These are phyloP conservation scores for Cygnus buccinator DNA, from an alignment of 2,113 vertebrate species.

Conservation along the genomic window DNA sequence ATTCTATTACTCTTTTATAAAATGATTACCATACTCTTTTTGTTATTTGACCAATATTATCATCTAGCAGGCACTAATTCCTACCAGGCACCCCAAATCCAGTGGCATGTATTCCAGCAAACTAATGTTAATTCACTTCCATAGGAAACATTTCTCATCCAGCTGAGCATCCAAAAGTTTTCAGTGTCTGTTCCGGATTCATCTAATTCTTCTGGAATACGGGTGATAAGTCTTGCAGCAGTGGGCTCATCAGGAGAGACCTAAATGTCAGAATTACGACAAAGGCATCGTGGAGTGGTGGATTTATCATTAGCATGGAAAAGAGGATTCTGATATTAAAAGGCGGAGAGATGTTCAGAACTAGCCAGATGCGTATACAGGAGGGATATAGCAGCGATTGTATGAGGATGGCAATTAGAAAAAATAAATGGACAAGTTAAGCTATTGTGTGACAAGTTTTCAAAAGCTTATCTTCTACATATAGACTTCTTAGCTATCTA, in stretches of 20 bases:
- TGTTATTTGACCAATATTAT: background rate
- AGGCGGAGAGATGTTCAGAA: background rate
- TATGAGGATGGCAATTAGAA: accelerated
- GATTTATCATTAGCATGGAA: background rate
- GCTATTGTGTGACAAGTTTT: background rate
- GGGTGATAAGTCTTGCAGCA: background rate
- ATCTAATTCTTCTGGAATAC: background rate
- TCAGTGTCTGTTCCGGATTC: background rate
- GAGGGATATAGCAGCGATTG: background rate
- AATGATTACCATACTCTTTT: background rate
- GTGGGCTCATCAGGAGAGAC: background rate
- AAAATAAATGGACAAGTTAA: background rate
- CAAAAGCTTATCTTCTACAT: background rate
- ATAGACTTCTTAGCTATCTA: background rate
- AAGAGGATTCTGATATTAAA: background rate
- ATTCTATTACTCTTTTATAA: background rate
- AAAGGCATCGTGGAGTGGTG: background rate
- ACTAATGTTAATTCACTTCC: background rate
- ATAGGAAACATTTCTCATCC: background rate
- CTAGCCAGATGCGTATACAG: background rate
- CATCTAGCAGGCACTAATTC: background rate
- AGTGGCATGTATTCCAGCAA: background rate
- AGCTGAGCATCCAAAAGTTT: background rate
- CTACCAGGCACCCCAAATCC: background rate
- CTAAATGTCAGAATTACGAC: background rate